A percentile compares a stretch with the other conserved stretches of the same genome.
These are phyloP conservation scores for Psylliodes chrysocephalus DNA, from an alignment of 2,888 invertebrate genomes.

Conservation along the genomic window DNA sequence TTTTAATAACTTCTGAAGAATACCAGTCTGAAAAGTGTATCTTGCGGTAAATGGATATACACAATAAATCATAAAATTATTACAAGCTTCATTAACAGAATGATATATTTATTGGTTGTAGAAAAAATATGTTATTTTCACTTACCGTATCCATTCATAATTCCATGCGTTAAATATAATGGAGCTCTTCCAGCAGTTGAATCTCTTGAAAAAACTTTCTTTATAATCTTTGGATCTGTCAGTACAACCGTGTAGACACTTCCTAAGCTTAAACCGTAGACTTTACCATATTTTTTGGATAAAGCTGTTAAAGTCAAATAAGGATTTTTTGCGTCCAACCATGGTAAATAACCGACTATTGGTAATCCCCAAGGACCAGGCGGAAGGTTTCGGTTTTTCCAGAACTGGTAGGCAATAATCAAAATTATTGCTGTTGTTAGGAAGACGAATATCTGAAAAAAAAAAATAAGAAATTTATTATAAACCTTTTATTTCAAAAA, in stretches of 20 bases:
- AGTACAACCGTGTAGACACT: conserved; percentile 80
- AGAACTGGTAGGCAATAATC: conserved; percentile 34
- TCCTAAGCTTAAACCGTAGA: conserved; percentile 81
- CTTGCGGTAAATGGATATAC: no score
- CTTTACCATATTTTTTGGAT: conserved; percentile 75
- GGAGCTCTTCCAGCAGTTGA: conserved; percentile 82
- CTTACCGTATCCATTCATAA: conserved; percentile 87
- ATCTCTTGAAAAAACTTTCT: conserved; percentile 78
- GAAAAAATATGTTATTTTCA: no score
- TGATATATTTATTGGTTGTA: no score
- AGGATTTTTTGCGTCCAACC: conserved; percentile 75
- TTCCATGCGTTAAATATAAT: conserved; percentile 84
- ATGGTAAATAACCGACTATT: conserved; percentile 81
- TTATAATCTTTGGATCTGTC: conserved; percentile 77
- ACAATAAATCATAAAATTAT: no score
- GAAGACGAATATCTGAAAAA: conserved; percentile 50
- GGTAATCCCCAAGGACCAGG: conserved; percentile 86
- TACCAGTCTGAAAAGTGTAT: no score
- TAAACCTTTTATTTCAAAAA: no score
- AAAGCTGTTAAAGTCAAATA: conserved; percentile 76
- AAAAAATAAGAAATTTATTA: no score
- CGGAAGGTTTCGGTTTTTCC: conserved; percentile 66
- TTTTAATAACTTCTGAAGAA: no score
- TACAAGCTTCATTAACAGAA: no score
- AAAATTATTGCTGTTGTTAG: conserved; percentile 38